These are phyloP conservation scores for Polia nebulosa DNA, from an alignment of 2,888 invertebrate genomes.

Conservation along the genomic window DNA sequence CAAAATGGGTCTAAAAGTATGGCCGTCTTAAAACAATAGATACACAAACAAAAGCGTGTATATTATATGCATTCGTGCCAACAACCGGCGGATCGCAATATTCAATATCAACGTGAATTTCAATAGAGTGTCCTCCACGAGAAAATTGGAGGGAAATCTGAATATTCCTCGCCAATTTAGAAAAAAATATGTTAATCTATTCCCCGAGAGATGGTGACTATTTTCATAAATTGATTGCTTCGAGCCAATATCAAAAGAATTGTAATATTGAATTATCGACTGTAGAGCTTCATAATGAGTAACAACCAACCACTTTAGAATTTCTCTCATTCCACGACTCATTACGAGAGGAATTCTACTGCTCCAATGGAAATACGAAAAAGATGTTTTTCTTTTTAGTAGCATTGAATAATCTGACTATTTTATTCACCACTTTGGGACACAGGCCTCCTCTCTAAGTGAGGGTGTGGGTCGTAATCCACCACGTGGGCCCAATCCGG, in stretches of 20 bases:
- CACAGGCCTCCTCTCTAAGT: no score
- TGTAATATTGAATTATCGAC: constrained; percentile 78
- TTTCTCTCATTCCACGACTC: not conserved
- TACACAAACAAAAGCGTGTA: constrained; percentile 67
- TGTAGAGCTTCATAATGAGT: constrained; percentile 66
- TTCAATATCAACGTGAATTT: constrained; percentile 86
- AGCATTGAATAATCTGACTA: no score
- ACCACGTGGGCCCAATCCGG: no score
- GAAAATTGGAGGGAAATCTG: constrained; percentile 87
- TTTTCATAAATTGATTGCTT: constrained; percentile 88
- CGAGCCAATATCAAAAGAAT: constrained; percentile 84
- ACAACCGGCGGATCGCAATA: constrained; percentile 78
- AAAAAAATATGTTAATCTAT: constrained; percentile 88
- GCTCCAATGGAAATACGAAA: constrained; percentile 7
- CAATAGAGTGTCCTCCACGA: constrained; percentile 83
- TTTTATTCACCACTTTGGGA: no score
- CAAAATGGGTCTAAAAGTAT: constrained; percentile 42
- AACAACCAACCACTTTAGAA: constrained; percentile 43
- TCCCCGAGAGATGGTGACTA: constrained; percentile 80
- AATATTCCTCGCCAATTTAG: constrained; percentile 86
- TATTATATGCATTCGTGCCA: constrained; percentile 77
- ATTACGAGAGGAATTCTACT: constrained; percentile 1
- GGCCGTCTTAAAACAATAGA: constrained; percentile 71
- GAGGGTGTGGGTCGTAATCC: no score
- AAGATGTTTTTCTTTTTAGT: not conserved